These are phyloP conservation scores for Chondrosia reniformis DNA, from an alignment of 37 sponge, comb jelly and placozoan species.

Conservation along the genomic window DNA sequence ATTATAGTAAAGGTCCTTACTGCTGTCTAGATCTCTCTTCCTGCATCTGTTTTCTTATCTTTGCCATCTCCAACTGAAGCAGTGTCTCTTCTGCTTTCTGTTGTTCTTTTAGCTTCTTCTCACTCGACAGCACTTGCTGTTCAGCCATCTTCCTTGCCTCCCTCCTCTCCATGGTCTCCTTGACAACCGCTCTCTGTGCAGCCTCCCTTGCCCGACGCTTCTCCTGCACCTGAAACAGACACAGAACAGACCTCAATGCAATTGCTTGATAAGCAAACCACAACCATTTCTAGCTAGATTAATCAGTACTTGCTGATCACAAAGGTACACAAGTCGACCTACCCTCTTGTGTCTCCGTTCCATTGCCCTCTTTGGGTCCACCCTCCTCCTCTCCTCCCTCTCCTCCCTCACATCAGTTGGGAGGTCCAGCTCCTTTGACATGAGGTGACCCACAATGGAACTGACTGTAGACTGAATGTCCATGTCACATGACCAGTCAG, in stretches of 20 bases:
- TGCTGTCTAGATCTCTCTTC: slow-evolving; percentile 2
- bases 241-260: too few relatives aligned
- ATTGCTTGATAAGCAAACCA: too few relatives aligned
- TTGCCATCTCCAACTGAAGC: slow-evolving; percentile 2
- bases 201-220: slow-evolving; percentile 1
- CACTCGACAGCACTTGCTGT: background rate
- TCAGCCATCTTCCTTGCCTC: slow-evolving; percentile 5
- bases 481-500: slow-evolving; percentile 15
- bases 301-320: background rate
- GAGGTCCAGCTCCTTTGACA: slow-evolving; percentile 1
- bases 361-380: slow-evolving; percentile 60
- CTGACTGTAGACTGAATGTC: slow-evolving; percentile 2
- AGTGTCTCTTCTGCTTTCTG: slow-evolving; percentile 7
- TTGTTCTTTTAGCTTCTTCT: background rate
- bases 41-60: slow-evolving; percentile 13
- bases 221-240: background rate
- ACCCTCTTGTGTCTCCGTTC: slow-evolving; percentile 69
- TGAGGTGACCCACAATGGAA: slow-evolving; percentile 15
- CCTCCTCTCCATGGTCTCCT: background rate
- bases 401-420: background rate
- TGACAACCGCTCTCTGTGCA: background rate
- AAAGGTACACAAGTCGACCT: background rate
- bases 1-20: too few relatives aligned
- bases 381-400: background rate
- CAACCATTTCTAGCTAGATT: too few relatives aligned